phyloP scores from a whole-genome alignment of 2,113 vertebrate genomes.

The Scartelaos histophorus region DNA sequence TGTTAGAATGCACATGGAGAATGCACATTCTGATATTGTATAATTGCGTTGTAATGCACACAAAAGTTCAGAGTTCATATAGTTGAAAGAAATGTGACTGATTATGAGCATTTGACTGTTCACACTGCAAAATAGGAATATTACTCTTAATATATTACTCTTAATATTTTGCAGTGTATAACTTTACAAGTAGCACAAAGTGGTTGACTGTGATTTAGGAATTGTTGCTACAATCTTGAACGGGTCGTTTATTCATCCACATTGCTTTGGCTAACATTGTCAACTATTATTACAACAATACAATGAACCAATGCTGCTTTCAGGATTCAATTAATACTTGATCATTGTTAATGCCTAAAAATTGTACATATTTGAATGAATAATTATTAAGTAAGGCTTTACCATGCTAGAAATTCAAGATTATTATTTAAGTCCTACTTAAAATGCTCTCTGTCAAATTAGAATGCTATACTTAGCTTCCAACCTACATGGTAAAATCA shows the following conservation, averaged over 20 bases:
- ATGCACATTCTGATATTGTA: conserved; percentile 41
- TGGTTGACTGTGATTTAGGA: neutral
- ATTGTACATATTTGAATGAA: neutral
- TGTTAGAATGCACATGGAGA: conserved; percentile 14
- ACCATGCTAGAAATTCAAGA: neutral
- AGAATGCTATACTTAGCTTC: neutral
- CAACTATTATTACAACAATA: neutral
- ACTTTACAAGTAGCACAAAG: neutral
- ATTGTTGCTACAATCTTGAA: conserved; percentile 2
- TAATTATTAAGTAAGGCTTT: neutral
- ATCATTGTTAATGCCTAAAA: conserved; percentile 2
- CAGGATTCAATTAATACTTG: neutral
- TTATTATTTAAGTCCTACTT: neutral
- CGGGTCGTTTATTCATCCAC: neutral
- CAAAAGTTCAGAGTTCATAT: conserved; percentile 9
- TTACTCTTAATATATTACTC: neutral
- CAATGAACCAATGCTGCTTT: conserved; percentile 6
- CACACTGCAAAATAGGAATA: neutral
- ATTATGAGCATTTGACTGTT: neutral
- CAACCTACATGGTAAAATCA: neutral
- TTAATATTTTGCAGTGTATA: neutral
- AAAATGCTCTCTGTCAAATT: neutral
- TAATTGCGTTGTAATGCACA: conserved; percentile 54
- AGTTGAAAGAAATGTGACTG: conserved; percentile 1
- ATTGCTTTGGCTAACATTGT: conserved; percentile 6